phyloP scores from a whole-genome alignment of 2,113 vertebrate species.

The Grallaria varia region DNA sequence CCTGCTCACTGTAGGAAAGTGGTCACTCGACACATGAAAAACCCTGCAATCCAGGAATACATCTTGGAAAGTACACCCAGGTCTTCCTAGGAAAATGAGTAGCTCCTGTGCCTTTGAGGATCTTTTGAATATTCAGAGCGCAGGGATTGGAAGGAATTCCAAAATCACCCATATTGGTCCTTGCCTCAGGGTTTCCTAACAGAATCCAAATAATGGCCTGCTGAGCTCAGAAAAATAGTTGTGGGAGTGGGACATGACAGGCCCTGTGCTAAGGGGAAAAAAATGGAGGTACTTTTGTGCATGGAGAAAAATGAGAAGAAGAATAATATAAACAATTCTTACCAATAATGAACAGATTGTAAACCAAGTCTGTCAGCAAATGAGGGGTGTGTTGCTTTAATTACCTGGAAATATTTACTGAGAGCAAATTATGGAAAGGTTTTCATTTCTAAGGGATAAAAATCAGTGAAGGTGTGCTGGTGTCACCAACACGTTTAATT shows the following conservation, averaged over 20 bases:
- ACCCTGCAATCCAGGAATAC: background rate
- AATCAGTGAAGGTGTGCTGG: background rate
- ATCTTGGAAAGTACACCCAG: background rate
- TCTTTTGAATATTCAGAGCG: background rate
- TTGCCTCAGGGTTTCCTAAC: background rate
- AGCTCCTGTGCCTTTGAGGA: background rate
- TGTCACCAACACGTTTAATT: background rate
- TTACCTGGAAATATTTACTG: background rate
- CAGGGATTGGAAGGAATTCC: background rate
- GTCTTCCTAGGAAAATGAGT: background rate
- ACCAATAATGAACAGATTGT: background rate
- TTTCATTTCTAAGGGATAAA: background rate
- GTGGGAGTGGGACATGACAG: background rate
- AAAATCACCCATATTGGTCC: rapidly evolving
- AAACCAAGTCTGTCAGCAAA: background rate
- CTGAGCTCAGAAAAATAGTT: background rate
- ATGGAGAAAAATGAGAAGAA: background rate
- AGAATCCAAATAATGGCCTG: background rate
- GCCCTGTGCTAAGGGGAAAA: background rate
- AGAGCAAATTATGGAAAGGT: background rate
- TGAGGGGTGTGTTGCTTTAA: background rate
- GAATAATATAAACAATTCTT: background rate
- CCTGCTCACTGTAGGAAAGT: background rate
- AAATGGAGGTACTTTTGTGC: background rate
- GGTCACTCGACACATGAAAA: background rate